Base-by-base conservation (phyloP, 2,113 vertebrate genomes). In the Boleophthalmus pectinirostris region DNA sequence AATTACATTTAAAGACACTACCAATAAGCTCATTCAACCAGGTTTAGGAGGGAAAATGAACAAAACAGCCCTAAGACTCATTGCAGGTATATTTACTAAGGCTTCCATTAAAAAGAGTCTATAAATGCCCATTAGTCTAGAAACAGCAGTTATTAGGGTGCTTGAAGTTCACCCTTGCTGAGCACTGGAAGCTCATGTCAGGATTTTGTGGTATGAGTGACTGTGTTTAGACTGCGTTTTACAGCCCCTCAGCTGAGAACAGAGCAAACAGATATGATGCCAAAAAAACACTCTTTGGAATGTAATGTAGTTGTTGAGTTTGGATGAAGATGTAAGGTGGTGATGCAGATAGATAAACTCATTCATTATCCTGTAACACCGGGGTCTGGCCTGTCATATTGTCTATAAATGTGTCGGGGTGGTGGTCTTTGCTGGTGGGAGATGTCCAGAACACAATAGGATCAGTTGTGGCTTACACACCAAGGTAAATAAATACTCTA, bases 241-340 rank as follows among this genome's bases (percentile, higher is more conserved):
- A 74, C 63, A 81, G 88, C 80, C 82, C 78, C 79, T 82, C 71
- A 79, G 83, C 77, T 78, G 82, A 90, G 88, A 92, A 84, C 87
- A 90, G 87, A 82, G 84, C 87, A 91, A 91, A 91, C 88, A 92
- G 87, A 89, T 76, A 71, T 90, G 90, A 93, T 90, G 90, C 87
- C 83, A 82, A 82, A 93, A 93, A 90, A 93, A 92, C 90, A 91
- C 82, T 69, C 66, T 61, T 47, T 54, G 88, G 92, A 91, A 93
- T 91, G 90, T 84, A 88, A 79, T 90, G 85, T n/a, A 74, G 82
- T 82, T 92, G 82, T 91, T 91, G 82, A 84, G 75, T 78, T 92
- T 92, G 91, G 91, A 89, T 78, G 73, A 83, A 85, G 83, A 87
- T 87, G 88, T 83, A 72, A 91, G 81, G 82, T 85, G 53, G 73